Evolutionary conservation across 1,140 invertebrate species (phyloP).

Genomic region (Hestina assimilis): DNA sequence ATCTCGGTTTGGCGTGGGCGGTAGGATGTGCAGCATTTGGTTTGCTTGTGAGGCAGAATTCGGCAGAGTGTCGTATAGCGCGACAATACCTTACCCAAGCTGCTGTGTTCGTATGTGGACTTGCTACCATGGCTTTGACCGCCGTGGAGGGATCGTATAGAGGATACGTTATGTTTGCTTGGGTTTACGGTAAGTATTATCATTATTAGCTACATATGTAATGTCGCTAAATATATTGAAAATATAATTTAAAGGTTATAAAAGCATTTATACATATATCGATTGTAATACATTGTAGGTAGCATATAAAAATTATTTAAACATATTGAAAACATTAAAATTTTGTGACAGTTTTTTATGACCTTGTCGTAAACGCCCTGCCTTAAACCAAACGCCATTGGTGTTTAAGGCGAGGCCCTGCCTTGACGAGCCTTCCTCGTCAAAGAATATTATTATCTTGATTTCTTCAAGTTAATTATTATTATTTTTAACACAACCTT

Average conservation of each 20-base stretch:
- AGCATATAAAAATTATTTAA: no score
- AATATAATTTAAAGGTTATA: no score
- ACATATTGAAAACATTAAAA: no score
- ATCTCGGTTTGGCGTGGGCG: constrained; percentile 90
- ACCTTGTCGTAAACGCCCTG: no score
- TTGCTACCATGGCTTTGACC: constrained; percentile 89
- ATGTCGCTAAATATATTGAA: no score
- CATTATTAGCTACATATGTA: no score
- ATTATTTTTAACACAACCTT: not conserved
- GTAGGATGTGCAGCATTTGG: constrained; percentile 90
- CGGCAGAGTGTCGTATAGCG: constrained; percentile 90
- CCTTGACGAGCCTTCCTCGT: no score
- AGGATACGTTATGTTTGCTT: constrained; percentile 90
- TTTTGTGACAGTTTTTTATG: no score
- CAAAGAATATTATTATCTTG: not conserved
- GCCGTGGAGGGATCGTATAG: constrained; percentile 87
- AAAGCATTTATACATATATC: no score
- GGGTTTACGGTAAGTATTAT: constrained; percentile 88
- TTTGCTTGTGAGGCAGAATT: constrained; percentile 89
- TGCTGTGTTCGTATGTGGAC: constrained; percentile 87
- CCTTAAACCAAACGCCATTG: no score
- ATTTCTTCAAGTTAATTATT: not conserved
- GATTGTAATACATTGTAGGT: no score
- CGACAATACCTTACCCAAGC: constrained; percentile 90
- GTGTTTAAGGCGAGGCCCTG: no score